Evolutionary conservation across 2,797 vertebrate genomes (phyloP).

Genomic region (Argentina silus): DNA sequence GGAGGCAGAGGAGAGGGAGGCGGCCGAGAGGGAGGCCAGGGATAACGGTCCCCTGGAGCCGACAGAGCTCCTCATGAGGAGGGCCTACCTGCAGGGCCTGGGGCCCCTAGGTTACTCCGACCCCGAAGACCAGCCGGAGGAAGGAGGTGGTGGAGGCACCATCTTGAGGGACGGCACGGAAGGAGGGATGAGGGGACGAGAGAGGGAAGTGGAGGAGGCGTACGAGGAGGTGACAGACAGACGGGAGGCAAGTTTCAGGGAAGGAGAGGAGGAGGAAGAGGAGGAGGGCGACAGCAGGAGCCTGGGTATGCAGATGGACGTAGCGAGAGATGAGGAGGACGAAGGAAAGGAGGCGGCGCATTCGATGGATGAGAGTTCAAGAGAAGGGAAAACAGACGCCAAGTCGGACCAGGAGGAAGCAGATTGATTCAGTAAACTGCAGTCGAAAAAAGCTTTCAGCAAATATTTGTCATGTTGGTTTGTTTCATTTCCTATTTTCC

Average conservation of each 20-base stretch:
- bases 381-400: conserved; percentile 89
- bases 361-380: conserved; percentile 90
- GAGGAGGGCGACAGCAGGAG: conserved; percentile 81
- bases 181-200: conserved; percentile 35
- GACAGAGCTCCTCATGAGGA: conserved; percentile 90
- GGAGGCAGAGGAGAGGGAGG: conserved; percentile 95
- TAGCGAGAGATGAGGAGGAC: conserved; percentile 84
- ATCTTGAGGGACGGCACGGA: conserved; percentile 65
- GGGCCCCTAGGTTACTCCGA: conserved; percentile 89
- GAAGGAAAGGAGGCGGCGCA: conserved; percentile 74
- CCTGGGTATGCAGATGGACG: conserved; percentile 87
- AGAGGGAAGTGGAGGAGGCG: conserved; percentile 71
- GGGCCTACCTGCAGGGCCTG: conserved; percentile 90
- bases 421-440: conserved; percentile 86
- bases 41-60: conserved; percentile 89
- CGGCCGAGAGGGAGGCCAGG: conserved; percentile 86
- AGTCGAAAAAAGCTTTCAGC: conserved; percentile 75
- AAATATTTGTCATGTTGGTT: conserved; percentile 36
- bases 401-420: conserved; percentile 91
- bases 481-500: conserved; percentile 79
- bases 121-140: conserved; percentile 87
- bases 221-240: conserved; percentile 84
- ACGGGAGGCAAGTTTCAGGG: conserved; percentile 84
- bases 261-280: conserved; percentile 82
- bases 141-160: conserved; percentile 36